These are phyloP conservation scores for Anolis sagrei DNA, from an alignment of 2,113 vertebrate genomes.

Conservation along the genomic window DNA sequence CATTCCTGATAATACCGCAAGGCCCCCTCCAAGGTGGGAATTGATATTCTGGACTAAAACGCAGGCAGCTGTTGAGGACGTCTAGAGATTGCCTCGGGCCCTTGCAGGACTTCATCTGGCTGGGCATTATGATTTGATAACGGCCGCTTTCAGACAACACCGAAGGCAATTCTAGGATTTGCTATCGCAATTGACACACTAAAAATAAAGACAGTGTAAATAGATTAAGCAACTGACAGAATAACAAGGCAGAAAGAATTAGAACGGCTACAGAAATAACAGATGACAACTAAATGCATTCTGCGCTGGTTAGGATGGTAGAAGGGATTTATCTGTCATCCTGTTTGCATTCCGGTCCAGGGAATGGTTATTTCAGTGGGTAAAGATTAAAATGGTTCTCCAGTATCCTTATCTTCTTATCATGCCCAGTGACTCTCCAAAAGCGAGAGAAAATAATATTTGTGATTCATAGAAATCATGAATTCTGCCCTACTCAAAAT, in stretches of 20 bases:
- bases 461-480: neutral
- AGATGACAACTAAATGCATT: slow-evolving; percentile 57
- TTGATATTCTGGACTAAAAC: slow-evolving; percentile 57
- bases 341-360: slow-evolving; percentile 17
- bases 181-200: slow-evolving; percentile 73
- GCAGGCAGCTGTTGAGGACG: slow-evolving; percentile 67
- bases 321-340: slow-evolving; percentile 54
- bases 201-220: slow-evolving; percentile 78
- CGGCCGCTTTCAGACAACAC: slow-evolving; percentile 76
- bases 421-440: slow-evolving; percentile 40
- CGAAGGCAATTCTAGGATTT: slow-evolving; percentile 74
- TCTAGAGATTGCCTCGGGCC: slow-evolving; percentile 66
- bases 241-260: slow-evolving; percentile 75
- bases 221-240: slow-evolving; percentile 78
- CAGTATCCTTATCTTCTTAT: slow-evolving; percentile 52
- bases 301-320: slow-evolving; percentile 23
- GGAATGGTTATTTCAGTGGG: slow-evolving; percentile 41
- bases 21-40: slow-evolving; percentile 57
- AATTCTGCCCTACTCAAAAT: neutral
- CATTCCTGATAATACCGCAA: slow-evolving; percentile 50
- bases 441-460: slow-evolving; percentile 8
- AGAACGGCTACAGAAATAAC: slow-evolving; percentile 63
- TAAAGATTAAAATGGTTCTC: slow-evolving; percentile 53
- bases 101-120: slow-evolving; percentile 58
- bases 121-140: slow-evolving; percentile 73